Conservation (phyloP, 1,140 invertebrate genomes). For the Vanessa tameamea region DNA sequence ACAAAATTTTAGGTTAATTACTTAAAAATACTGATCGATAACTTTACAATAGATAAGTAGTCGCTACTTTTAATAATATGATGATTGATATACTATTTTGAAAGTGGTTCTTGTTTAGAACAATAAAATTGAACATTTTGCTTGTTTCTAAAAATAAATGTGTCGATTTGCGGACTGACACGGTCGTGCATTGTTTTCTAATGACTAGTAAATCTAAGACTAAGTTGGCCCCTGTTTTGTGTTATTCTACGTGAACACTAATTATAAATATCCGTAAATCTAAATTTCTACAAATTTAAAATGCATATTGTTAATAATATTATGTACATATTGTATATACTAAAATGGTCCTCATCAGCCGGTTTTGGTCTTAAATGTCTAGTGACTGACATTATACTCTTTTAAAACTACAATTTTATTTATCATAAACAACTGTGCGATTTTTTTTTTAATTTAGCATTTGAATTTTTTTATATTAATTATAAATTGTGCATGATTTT, state of each 20-base stretch:
- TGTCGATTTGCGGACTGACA: conserved; percentile 1
- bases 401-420: neutral
- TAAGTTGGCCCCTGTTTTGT: conserved; percentile 62
- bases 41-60: neutral
- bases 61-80: neutral
- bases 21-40: no score
- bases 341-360: conserved; percentile 32
- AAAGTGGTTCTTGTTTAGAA: neutral
- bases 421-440: conserved; percentile 5
- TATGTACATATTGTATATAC: conserved; percentile 13
- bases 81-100: neutral
- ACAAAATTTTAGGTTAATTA: no score
- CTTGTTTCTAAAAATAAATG: conserved; percentile 13
- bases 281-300: neutral
- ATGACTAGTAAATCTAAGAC: conserved; percentile 34
- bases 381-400: conserved; percentile 6
- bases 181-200: conserved; percentile 7
- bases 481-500: neutral
- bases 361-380: conserved; percentile 9
- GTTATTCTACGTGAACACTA: conserved; percentile 37
- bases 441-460: neutral
- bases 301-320: neutral
- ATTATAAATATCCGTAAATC: neutral
- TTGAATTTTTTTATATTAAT: neutral
- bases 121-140: neutral